phyloP scores from a whole-genome alignment of 2,888 invertebrate genomes.

The Teleiodes luculella region DNA sequence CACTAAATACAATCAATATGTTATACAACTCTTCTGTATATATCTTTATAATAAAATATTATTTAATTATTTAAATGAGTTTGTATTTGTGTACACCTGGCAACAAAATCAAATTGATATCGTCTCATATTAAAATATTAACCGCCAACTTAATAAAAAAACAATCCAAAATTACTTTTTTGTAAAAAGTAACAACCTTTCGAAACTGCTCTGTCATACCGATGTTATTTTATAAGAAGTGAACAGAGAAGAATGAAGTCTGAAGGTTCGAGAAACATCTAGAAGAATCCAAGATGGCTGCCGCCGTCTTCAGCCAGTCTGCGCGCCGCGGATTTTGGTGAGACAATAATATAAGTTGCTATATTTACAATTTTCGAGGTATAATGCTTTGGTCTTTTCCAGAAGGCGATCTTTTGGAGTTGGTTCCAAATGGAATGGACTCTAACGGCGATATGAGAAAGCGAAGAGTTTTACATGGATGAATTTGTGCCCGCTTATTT shows the following conservation, averaged over 20 bases:
- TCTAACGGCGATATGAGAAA: conserved; percentile 17
- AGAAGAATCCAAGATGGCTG: conserved; percentile 1
- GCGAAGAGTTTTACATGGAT: conserved; percentile 18
- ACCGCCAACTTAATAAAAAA: background rate
- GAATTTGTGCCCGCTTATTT: conserved; percentile 10
- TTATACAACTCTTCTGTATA: too few species aligned
- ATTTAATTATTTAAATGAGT: background rate
- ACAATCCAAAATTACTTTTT: background rate
- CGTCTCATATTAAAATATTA: too few species aligned
- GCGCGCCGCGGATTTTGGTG: conserved; percentile 37
- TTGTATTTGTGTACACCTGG: conserved; percentile 5
- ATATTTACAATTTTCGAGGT: conserved; percentile 46
- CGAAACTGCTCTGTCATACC: background rate
- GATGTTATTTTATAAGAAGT: conserved; percentile 19
- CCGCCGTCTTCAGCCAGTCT: conserved; percentile 11
- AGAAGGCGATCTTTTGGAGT: conserved; percentile 35
- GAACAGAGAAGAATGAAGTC: conserved; percentile 6
- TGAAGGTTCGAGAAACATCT: background rate
- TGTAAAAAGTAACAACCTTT: background rate
- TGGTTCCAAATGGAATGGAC: conserved; percentile 13
- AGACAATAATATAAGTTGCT: conserved; percentile 33
- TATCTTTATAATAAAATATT: background rate
- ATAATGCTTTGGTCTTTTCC: conserved; percentile 69
- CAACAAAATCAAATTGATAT: background rate
- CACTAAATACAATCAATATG: too few species aligned